Conservation (phyloP, 2,797 vertebrate genomes). For the Muraenolepis orangiensis region DNA sequence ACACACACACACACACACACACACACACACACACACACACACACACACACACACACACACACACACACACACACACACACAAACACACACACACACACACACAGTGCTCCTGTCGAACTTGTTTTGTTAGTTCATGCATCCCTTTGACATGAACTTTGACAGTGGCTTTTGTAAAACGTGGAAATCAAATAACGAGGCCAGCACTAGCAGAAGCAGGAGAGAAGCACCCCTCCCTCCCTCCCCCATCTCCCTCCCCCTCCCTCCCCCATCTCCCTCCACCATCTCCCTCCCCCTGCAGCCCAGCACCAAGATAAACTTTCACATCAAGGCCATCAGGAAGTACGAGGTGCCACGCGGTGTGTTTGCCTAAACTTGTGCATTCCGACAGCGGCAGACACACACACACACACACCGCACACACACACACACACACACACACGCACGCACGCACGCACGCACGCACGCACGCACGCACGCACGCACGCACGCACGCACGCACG, state of each 20-base stretch:
- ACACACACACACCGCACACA: too few relatives aligned
- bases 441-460: too few relatives aligned
- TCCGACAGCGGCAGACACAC: slow-evolving; percentile 47
- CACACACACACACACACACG: too few relatives aligned
- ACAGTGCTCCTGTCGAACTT: slow-evolving; percentile 61
- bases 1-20: slow-evolving; percentile 24
- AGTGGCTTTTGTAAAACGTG: slow-evolving; percentile 71
- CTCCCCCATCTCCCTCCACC: slow-evolving; percentile 63
- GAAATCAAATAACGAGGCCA: slow-evolving; percentile 72
- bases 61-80: slow-evolving; percentile 31
- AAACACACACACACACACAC: slow-evolving; percentile 34
- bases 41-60: not conserved
- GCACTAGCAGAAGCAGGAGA: slow-evolving; percentile 53
- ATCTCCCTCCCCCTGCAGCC: too few relatives aligned
- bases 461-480: too few relatives aligned
- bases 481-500: too few relatives aligned
- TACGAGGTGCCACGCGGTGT: slow-evolving; percentile 60
- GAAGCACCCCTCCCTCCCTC: slow-evolving; percentile 66
- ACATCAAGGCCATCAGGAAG: slow-evolving; percentile 70
- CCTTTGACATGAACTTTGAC: slow-evolving; percentile 72
- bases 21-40: slow-evolving; percentile 32
- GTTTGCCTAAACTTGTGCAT: slow-evolving; percentile 56
- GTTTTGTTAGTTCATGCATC: slow-evolving; percentile 72
- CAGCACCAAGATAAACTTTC: slow-evolving; percentile 72
- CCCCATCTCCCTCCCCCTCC: slow-evolving; percentile 62